These are phyloP conservation scores for Ammospiza nelsoni DNA, from an alignment of 2,113 vertebrate genomes.

Conservation along the genomic window DNA sequence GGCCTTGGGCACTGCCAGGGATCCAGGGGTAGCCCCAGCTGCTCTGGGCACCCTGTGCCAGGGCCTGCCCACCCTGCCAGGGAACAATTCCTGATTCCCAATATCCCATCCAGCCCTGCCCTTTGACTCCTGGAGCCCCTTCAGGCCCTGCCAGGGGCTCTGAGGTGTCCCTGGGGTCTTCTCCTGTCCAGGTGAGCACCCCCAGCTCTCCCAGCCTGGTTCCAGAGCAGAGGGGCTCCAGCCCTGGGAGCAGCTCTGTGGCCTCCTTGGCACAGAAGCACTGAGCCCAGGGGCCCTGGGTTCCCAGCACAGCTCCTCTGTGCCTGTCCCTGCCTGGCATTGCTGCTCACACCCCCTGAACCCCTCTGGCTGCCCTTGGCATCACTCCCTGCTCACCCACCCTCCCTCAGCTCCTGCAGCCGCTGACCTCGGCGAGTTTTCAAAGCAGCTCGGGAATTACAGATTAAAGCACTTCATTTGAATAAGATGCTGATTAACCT, in stretches of 20 bases:
- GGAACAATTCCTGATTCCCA: neutral
- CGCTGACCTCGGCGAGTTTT: neutral
- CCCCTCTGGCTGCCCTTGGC: neutral
- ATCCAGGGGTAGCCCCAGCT: neutral
- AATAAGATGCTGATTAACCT: constrained; percentile 53
- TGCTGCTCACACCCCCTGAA: neutral
- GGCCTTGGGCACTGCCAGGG: neutral
- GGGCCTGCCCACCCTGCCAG: accelerated
- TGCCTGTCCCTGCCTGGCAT: neutral
- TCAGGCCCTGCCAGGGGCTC: neutral
- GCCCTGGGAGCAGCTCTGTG: accelerated
- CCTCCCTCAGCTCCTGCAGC: neutral
- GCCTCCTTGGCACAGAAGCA: neutral
- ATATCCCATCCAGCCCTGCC: accelerated
- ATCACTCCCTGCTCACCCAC: neutral
- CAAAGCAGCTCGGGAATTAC: constrained; percentile 17
- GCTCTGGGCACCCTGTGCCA: neutral
- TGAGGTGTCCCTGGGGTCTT: neutral
- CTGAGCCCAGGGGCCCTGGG: neutral
- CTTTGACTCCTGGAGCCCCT: neutral
- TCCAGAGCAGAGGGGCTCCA: neutral
- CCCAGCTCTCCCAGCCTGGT: neutral
- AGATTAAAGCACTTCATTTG: constrained; percentile 36
- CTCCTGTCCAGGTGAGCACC: neutral
- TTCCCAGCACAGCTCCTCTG: neutral